Evolutionary conservation across 2,888 invertebrate genomes (phyloP).

Genomic region (Axea sp.): DNA sequence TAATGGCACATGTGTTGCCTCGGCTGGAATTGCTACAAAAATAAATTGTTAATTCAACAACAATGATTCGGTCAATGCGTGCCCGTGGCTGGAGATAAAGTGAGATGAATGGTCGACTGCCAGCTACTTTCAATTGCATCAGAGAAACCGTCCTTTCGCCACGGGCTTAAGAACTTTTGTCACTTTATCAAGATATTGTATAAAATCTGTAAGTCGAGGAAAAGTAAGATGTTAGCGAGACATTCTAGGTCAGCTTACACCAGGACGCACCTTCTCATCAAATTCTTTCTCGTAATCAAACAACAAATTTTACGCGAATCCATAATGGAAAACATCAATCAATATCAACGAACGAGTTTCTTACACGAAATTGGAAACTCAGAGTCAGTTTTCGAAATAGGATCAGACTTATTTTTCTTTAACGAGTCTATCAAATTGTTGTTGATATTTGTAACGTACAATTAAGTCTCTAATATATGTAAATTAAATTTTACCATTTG

Average conservation of each 20-base stretch:
- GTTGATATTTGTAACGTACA: too few species aligned
- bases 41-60: slow-evolving; percentile 33
- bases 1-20: slow-evolving; percentile 16
- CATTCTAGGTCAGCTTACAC: slow-evolving; percentile 31
- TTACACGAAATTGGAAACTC: too few species aligned
- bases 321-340: too few species aligned
- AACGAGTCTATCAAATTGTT: too few species aligned
- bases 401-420: too few species aligned
- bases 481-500: too few species aligned
- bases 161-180: slow-evolving; percentile 36
- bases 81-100: slow-evolving; percentile 24
- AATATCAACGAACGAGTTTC: too few species aligned
- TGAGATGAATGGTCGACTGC: slow-evolving; percentile 49
- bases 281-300: slow-evolving; percentile 12
- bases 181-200: slow-evolving; percentile 30
- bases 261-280: slow-evolving; percentile 18
- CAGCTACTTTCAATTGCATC: slow-evolving; percentile 53
- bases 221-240: slow-evolving; percentile 36
- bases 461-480: too few species aligned
- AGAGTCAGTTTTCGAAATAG: too few species aligned
- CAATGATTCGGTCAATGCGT: slow-evolving; percentile 34
- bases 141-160: slow-evolving; percentile 53
- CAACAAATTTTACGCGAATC: slow-evolving; percentile 6
- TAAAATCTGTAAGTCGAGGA: slow-evolving; percentile 15
- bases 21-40: slow-evolving; percentile 7